phyloP scores from a whole-genome alignment of 2,113 vertebrate genomes.

The Clarias macrocephalus region DNA sequence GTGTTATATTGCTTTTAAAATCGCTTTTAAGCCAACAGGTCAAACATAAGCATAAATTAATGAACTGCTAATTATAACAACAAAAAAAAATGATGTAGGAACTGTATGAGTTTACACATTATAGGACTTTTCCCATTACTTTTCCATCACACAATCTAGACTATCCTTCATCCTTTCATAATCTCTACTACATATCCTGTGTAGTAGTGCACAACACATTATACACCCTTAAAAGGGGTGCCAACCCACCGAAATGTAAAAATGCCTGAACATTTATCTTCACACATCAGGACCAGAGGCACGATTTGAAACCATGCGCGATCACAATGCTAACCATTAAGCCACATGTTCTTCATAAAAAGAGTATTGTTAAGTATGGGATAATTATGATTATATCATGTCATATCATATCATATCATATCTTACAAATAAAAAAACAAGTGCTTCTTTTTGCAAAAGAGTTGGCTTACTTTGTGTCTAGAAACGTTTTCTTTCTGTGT shows the following conservation, averaged over 20 bases:
- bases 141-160: background rate
- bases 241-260: too few relatives aligned
- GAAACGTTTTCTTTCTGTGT: background rate
- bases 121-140: background rate
- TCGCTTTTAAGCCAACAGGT: background rate
- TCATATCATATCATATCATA: too few relatives aligned
- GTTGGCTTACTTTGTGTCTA: background rate
- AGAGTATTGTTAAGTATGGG: background rate
- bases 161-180: background rate
- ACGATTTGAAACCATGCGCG: too few relatives aligned
- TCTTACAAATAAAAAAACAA: background rate
- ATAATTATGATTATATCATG: background rate
- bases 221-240: too few relatives aligned
- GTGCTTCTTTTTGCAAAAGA: background rate
- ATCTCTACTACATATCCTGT: too few relatives aligned
- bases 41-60: constrained; percentile 12
- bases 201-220: too few relatives aligned
- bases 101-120: background rate
- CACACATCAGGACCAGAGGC: too few relatives aligned
- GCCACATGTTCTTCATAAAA: background rate
- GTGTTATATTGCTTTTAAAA: constrained; percentile 19
- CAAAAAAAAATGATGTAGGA: background rate
- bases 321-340: too few relatives aligned
- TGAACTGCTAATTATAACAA: background rate
- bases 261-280: too few relatives aligned